Evolutionary conservation across 2,797 vertebrate genomes (phyloP).

Genomic region (Morus bassanus): DNA sequence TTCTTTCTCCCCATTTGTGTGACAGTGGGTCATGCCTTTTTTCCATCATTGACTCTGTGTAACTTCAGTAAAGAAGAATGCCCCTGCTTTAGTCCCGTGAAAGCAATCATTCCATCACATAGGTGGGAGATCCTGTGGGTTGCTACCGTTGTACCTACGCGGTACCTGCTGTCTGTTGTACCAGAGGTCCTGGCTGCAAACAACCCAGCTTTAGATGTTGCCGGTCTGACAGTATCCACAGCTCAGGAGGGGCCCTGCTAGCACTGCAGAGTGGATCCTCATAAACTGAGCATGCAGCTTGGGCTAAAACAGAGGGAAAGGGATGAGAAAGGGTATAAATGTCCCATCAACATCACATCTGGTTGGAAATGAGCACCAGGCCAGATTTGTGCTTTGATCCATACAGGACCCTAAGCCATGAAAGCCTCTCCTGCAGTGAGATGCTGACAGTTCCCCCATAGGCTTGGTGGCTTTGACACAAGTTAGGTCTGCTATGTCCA

Average conservation of each 20-base stretch:
- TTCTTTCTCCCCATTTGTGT: background rate
- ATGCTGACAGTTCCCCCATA: background rate
- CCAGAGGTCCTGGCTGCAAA: too few relatives aligned
- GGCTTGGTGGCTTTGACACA: background rate
- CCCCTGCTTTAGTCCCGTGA: background rate
- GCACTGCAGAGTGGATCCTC: background rate
- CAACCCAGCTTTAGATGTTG: background rate
- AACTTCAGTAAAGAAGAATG: background rate
- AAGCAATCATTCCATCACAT: background rate
- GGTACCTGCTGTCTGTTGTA: too few relatives aligned
- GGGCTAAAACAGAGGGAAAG: background rate
- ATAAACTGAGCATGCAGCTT: background rate
- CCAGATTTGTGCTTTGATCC: background rate
- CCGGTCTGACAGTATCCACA: background rate
- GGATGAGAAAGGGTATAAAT: background rate
- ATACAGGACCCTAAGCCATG: background rate
- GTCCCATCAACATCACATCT: background rate
- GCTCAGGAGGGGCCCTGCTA: too few relatives aligned
- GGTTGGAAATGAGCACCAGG: background rate
- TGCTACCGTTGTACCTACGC: too few relatives aligned
- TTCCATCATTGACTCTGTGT: background rate
- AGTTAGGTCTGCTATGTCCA: background rate
- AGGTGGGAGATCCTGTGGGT: background rate
- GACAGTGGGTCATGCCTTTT: background rate
- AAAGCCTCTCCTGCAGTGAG: background rate